These are phyloP conservation scores for Nasonia longicornis DNA, from an alignment of 1,140 invertebrate genomes.

Conservation along the genomic window DNA sequence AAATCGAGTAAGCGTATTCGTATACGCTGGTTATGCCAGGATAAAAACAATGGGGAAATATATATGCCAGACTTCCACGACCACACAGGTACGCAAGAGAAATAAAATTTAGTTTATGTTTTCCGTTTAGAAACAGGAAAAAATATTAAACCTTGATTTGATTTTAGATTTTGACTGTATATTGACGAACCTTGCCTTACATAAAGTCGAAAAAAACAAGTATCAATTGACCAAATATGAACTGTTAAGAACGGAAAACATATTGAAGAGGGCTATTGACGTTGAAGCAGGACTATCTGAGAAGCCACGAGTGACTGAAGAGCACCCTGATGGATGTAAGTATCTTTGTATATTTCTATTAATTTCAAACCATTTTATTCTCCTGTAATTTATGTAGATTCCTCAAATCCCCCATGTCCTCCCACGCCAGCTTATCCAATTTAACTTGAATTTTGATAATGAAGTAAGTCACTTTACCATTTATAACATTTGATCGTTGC, in stretches of 20 bases:
- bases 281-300: constrained; percentile 81
- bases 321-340: constrained; percentile 88
- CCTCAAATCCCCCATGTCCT: no score
- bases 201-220: constrained; percentile 79
- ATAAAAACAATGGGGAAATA: constrained; percentile 76
- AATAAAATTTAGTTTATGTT: constrained; percentile 38
- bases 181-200: constrained; percentile 85
- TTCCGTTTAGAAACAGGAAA: neutral
- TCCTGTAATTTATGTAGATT: no score
- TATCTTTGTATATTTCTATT: constrained; percentile 53
- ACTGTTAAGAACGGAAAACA: constrained; percentile 82
- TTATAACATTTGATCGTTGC: neutral
- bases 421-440: neutral
- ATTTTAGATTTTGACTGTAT: constrained; percentile 88
- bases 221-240: constrained; percentile 80
- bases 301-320: constrained; percentile 79
- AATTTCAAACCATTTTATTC: constrained; percentile 16
- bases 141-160: constrained; percentile 13
- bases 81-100: constrained; percentile 74
- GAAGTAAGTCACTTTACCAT: neutral
- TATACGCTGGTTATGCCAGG: constrained; percentile 90
- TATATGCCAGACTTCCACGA: constrained; percentile 94
- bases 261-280: constrained; percentile 85
- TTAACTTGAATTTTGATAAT: constrained; percentile 3
- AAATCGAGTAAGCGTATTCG: constrained; percentile 84